A percentile compares a stretch with the other conserved stretches of the same genome.
Evolutionary conservation across 2,113 vertebrate species (phyloP).

Genomic region (Tetrao urogallus): DNA sequence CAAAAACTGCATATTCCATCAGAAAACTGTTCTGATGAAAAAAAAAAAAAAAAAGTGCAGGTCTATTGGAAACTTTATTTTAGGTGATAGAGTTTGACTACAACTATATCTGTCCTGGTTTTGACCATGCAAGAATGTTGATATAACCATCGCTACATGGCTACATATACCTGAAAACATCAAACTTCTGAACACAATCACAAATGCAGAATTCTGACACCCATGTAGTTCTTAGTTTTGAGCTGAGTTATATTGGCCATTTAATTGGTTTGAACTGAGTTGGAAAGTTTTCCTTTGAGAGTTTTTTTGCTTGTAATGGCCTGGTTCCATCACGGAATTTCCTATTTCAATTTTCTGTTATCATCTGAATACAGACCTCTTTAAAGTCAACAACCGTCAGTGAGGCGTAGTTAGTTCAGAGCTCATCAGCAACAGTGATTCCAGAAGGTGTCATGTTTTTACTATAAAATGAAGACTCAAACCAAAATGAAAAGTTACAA

Average conservation of each 20-base stretch:
- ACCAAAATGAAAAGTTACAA: not conserved
- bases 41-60: not conserved
- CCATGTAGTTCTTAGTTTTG: not conserved
- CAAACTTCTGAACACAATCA: rapidly evolving
- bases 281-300: not conserved
- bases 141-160: not conserved
- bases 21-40: not conserved
- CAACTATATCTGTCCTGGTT: not conserved
- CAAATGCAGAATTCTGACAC: not conserved
- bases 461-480: not conserved
- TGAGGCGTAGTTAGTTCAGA: not conserved
- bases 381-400: not conserved
- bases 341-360: not conserved
- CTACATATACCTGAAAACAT: not conserved
- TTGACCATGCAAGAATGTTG: not conserved
- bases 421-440: not conserved
- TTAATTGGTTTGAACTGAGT: not conserved
- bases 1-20: not conserved
- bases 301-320: not conserved
- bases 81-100: not conserved
- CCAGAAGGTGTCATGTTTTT: not conserved
- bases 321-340: not conserved
- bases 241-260: not conserved
- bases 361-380: not conserved
- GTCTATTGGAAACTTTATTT: not conserved